Evolutionary conservation across 2,797 vertebrate species (phyloP).

Genomic region (Odontamblyopus rebecca): DNA sequence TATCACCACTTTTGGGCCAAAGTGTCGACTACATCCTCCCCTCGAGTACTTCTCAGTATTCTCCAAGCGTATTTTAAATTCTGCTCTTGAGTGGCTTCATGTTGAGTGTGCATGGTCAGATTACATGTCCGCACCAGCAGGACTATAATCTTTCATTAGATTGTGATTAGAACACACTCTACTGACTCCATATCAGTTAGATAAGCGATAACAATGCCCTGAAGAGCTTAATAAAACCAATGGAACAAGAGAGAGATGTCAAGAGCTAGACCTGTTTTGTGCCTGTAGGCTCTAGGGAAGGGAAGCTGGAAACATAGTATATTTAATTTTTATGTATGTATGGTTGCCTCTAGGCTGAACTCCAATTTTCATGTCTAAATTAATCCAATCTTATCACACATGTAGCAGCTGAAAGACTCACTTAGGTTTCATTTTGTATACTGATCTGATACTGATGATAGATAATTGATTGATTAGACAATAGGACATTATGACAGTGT

Average conservation of each 20-base stretch:
- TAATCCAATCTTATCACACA: background rate
- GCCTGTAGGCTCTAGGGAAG: background rate
- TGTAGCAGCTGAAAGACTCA: background rate
- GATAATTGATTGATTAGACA: background rate
- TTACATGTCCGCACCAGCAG: constrained; percentile 15
- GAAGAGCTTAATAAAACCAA: constrained; percentile 15
- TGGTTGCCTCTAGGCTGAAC: background rate
- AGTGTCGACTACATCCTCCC: constrained; percentile 2
- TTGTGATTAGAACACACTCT: constrained; percentile 36
- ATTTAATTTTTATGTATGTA: background rate
- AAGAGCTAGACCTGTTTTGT: background rate
- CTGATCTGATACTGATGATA: background rate
- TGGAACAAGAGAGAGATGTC: constrained; percentile 5
- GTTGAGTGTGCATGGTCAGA: constrained; percentile 13
- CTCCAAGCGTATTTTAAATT: constrained; percentile 6
- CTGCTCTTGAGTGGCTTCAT: constrained; percentile 15
- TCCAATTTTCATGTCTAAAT: background rate
- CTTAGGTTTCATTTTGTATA: background rate
- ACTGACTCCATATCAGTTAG: constrained; percentile 43
- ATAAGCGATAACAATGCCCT: constrained; percentile 27
- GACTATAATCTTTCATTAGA: constrained; percentile 43
- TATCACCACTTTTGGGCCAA: background rate
- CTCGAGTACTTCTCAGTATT: constrained; percentile 19
- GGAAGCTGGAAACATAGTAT: background rate
- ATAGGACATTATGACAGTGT: background rate